These are phyloP conservation scores for Rhamnusium bicolor DNA, from an alignment of 2,888 invertebrate species.

Conservation along the genomic window DNA sequence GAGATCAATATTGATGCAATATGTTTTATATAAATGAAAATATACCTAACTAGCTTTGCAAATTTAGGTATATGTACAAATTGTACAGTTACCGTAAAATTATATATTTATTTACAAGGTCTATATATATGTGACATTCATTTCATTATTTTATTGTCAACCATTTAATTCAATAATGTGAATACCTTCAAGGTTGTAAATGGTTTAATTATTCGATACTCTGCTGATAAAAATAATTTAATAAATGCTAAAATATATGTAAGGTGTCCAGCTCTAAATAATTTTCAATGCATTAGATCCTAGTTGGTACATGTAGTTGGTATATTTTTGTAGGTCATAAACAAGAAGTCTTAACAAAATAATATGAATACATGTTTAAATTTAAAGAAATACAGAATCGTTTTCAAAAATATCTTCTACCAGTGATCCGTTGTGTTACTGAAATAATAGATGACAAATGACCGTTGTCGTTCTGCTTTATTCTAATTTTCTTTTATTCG, in stretches of 20 bases:
- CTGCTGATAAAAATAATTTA: not conserved
- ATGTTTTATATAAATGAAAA: conserved; percentile 12
- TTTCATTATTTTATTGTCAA: not conserved
- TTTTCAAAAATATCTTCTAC: too few relatives aligned
- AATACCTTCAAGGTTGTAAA: not conserved
- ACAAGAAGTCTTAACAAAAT: too few relatives aligned
- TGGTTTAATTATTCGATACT: not conserved
- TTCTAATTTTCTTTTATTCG: too few relatives aligned
- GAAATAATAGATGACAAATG: too few relatives aligned
- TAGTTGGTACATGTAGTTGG: too few relatives aligned
- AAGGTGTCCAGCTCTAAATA: not conserved
- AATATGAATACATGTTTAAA: too few relatives aligned
- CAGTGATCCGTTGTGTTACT: too few relatives aligned
- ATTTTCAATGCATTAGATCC: too few relatives aligned
- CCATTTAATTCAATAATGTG: not conserved
- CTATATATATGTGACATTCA: not conserved
- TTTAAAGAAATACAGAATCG: too few relatives aligned
- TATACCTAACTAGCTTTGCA: conserved; percentile 10
- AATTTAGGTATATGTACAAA: not conserved
- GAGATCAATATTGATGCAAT: conserved; percentile 44
- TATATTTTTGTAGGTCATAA: too few relatives aligned
- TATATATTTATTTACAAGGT: conserved; percentile 29
- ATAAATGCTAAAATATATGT: not conserved
- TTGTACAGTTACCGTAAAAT: not conserved
- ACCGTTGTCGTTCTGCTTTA: too few relatives aligned